Percentiles rank a stretch among this genome's conserved stretches.
phyloP scores from a whole-genome alignment of 2,797 vertebrate genomes.

The Chaetodon trifasciatus region DNA sequence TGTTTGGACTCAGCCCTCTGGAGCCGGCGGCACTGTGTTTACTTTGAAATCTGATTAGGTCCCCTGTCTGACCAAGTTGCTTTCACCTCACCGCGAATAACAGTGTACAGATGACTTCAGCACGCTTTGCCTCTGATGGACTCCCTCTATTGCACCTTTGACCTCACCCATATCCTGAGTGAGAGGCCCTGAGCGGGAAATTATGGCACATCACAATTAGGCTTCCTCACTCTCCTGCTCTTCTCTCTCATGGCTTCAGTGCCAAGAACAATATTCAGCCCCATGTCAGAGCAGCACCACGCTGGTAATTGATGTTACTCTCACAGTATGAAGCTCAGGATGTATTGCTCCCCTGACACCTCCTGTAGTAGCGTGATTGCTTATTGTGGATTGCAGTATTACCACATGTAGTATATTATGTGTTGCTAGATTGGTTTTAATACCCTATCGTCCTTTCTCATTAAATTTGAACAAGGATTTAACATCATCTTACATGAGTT shows the following conservation, averaged over 20 bases:
- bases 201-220: conserved; percentile 78
- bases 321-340: conserved; percentile 58
- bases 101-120: conserved; percentile 78
- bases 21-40: conserved; percentile 78
- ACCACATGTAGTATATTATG: conserved; percentile 78
- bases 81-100: conserved; percentile 77
- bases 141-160: conserved; percentile 74
- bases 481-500: conserved; percentile 55
- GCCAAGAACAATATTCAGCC: conserved; percentile 82
- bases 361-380: conserved; percentile 67
- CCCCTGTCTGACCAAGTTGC: conserved; percentile 78
- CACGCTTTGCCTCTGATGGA: conserved; percentile 71
- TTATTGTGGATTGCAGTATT: conserved; percentile 71
- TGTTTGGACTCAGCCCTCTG: conserved; percentile 76
- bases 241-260: conserved; percentile 54
- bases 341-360: conserved; percentile 77
- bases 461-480: conserved; percentile 73
- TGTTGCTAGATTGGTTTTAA: conserved; percentile 76
- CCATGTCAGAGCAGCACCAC: conserved; percentile 68
- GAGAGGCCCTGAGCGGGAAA: conserved; percentile 72
- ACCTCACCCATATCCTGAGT: conserved; percentile 74
- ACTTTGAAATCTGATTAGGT: conserved; percentile 85
- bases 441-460: conserved; percentile 67
- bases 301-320: conserved; percentile 71
- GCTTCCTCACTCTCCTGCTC: conserved; percentile 66